Base-by-base conservation (phyloP, 2,113 vertebrate species). In the Rhinopithecus roxellana region DNA sequence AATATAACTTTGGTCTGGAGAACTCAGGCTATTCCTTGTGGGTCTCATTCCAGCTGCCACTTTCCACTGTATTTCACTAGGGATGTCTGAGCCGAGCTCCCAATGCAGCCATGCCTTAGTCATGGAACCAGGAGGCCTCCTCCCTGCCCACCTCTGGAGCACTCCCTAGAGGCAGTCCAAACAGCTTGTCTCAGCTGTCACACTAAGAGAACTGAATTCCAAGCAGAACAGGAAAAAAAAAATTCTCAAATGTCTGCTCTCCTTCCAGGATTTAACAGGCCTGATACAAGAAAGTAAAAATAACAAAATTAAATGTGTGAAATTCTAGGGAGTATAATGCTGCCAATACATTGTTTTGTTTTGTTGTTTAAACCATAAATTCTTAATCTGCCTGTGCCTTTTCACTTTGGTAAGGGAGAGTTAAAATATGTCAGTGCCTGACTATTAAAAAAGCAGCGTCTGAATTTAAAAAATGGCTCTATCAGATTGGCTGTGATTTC, bases 151-250 rank as follows among this genome's bases (percentile, higher is more conserved):
- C 16, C n/a, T 45, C 74, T 55, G 59, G 61, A 95, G 11, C 50
- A 78, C 95, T 72, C 61, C 93, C 90, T 64, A 85, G 78, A 86
- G 94, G 87, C 81, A 98, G 59, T 64, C 79, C 92, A 97, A 96
- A 98, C 61, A 97, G 95, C 50, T 74, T 78, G 67, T 92, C 86
- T 98, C 69, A 97, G 97, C 97, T 96, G 72, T 85, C 88, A 32
- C 25, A 75, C 14, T 86, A 97, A 85, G 96, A 78, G 72, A 96
- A 96, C 81, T 89, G 67, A 94, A 94, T 97, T 97, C 96, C 95
- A 97, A 96, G 96, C 13, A 91, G 85, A n/a, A 83, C 11, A 96
- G 55, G 94, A 70, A 85, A 93, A 95, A 69, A 35, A 35, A 69
- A 69, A 35, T 13, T 95, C 92, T 93, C 72, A 84, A 87, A 70